phyloP scores from a whole-genome alignment of 2,113 vertebrate species.

The Oncorhynchus nerka region DNA sequence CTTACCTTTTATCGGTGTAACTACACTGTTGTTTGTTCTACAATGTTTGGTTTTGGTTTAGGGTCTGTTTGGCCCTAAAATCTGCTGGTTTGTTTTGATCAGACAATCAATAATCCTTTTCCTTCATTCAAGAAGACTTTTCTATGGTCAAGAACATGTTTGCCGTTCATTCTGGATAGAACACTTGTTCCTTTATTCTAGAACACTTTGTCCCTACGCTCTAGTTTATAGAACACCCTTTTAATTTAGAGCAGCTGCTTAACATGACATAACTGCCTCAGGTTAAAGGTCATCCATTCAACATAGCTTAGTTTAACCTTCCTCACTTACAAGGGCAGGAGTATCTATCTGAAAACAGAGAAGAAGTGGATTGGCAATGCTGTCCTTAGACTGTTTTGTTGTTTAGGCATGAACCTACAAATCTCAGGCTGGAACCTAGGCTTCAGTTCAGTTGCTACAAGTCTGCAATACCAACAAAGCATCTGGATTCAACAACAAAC shows the following conservation, averaged over 20 bases:
- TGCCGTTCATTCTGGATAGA: too few relatives aligned
- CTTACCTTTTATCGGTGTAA: neutral
- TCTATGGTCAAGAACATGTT: too few relatives aligned
- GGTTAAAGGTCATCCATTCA: too few relatives aligned
- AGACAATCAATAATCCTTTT: too few relatives aligned
- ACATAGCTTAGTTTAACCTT: too few relatives aligned
- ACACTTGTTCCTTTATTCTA: neutral
- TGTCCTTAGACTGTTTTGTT: neutral
- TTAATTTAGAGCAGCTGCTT: too few relatives aligned
- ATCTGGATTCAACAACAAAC: conserved; percentile 25
- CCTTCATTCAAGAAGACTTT: too few relatives aligned
- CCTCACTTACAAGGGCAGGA: too few relatives aligned
- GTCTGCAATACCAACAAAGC: conserved; percentile 43
- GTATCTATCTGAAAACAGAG: too few relatives aligned
- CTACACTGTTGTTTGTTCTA: neutral
- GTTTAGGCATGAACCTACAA: neutral
- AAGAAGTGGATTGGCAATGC: neutral
- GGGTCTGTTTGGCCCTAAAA: neutral
- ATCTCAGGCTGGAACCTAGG: neutral
- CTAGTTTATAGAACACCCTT: too few relatives aligned
- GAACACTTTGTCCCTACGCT: neutral
- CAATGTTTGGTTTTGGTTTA: neutral
- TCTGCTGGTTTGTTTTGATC: neutral
- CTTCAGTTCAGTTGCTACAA: conserved; percentile 41
- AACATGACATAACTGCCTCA: too few relatives aligned